A percentile compares a stretch with the other conserved stretches of the same genome.
These are phyloP conservation scores for Amphiduros pacificus DNA, from an alignment of 2,888 invertebrate genomes.

Conservation along the genomic window DNA sequence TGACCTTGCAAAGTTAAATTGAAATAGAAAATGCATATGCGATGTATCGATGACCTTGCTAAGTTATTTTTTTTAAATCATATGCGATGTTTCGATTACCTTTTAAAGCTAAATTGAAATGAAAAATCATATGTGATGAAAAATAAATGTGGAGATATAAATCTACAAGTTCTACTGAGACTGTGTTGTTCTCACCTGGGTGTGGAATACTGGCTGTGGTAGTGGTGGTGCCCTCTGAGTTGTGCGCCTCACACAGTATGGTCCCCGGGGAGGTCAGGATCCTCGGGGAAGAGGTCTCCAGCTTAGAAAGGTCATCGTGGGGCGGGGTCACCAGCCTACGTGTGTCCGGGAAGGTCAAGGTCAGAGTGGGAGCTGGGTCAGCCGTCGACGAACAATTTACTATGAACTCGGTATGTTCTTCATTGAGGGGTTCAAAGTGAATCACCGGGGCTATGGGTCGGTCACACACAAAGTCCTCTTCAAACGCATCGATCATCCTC, in stretches of 20 bases:
- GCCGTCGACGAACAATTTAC: conserved; percentile 26
- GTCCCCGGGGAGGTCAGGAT: conserved; percentile 22
- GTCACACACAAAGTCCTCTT: conserved; percentile 17
- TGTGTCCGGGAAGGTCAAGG: conserved; percentile 18
- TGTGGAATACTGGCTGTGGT: neutral
- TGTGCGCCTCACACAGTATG: conserved; percentile 25
- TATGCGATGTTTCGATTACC: too few species aligned
- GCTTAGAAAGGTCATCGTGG: conserved; percentile 23
- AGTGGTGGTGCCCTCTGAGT: conserved; percentile 24
- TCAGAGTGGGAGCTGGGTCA: conserved; percentile 30
- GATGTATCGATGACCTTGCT: too few species aligned
- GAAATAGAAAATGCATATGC: too few species aligned
- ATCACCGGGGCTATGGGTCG: conserved; percentile 19
- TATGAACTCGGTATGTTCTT: conserved; percentile 7
- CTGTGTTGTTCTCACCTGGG: neutral
- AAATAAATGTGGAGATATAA: too few species aligned
- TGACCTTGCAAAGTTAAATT: too few species aligned
- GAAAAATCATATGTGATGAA: too few species aligned
- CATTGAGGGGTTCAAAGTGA: conserved; percentile 11
- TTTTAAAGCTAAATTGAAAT: too few species aligned
- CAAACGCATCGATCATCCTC: conserved; percentile 3
- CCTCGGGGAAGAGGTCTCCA: conserved; percentile 24
- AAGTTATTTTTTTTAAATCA: too few species aligned
- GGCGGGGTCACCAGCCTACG: conserved; percentile 25
- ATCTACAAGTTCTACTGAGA: too few species aligned